phyloP scores from a whole-genome alignment of 2,113 vertebrate species.

The Apodemus speciosus region DNA sequence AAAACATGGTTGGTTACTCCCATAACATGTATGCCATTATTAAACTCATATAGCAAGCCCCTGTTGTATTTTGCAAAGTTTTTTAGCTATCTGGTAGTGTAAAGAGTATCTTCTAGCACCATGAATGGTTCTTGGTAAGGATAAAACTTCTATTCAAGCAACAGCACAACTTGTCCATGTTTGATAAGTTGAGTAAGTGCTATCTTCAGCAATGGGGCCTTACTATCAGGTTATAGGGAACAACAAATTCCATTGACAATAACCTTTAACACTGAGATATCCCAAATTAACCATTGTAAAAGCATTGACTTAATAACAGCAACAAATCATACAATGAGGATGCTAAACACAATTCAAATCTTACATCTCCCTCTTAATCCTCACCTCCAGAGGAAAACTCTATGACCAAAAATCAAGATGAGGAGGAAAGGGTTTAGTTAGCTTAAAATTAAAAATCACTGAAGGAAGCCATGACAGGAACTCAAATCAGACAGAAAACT shows the following conservation, averaged over 20 bases:
- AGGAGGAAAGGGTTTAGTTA: background rate
- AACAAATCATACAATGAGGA: background rate
- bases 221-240: too few species aligned
- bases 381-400: background rate
- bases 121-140: background rate
- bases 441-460: background rate
- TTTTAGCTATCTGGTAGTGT: background rate
- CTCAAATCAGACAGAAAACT: background rate
- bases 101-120: background rate
- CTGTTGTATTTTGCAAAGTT: background rate
- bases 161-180: background rate
- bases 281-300: background rate
- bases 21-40: background rate
- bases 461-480: background rate
- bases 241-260: background rate
- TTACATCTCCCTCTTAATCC: background rate
- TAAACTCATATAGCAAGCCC: background rate
- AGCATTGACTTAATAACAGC: background rate
- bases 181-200: background rate
- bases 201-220: background rate
- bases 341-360: background rate
- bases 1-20: background rate
- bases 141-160: background rate
- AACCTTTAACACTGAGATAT: background rate
- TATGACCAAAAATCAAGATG: background rate